phyloP scores from a whole-genome alignment of 2,113 vertebrate genomes.

The Nothoprocta perdicaria region DNA sequence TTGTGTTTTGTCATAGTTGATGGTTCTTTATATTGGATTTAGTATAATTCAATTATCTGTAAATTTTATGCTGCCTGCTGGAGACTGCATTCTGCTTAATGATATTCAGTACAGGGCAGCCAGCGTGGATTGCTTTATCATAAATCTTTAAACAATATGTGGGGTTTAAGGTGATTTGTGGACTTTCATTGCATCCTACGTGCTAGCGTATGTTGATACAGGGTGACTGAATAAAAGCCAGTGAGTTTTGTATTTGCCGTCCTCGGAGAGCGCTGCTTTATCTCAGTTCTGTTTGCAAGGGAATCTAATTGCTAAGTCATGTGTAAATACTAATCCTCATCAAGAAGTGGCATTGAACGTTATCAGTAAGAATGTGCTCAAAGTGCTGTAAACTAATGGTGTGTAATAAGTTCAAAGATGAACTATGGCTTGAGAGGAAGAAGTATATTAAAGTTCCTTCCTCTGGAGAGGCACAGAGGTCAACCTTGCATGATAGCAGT shows the following conservation, averaged over 20 bases:
- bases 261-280: conserved; percentile 1
- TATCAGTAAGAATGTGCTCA: conserved; percentile 7
- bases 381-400: conserved; percentile 45
- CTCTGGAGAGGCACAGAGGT: neutral
- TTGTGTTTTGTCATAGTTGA: neutral
- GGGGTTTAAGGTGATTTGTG: neutral
- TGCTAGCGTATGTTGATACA: neutral
- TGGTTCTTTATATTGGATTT: neutral
- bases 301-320: conserved; percentile 58
- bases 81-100: neutral
- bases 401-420: conserved; percentile 46
- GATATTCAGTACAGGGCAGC: neutral
- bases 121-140: neutral
- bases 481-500: neutral
- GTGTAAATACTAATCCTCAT: conserved; percentile 57
- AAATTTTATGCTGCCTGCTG: neutral
- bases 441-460: neutral
- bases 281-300: neutral
- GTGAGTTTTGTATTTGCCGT: conserved; percentile 21
- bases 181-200: neutral
- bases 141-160: neutral
- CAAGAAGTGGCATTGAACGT: conserved; percentile 33
- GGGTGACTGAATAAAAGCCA: conserved; percentile 3
- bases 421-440: neutral
- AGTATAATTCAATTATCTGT: neutral